Evolutionary conservation across 1,140 invertebrate species (phyloP).

Genomic region (Saxidomus purpurata): DNA sequence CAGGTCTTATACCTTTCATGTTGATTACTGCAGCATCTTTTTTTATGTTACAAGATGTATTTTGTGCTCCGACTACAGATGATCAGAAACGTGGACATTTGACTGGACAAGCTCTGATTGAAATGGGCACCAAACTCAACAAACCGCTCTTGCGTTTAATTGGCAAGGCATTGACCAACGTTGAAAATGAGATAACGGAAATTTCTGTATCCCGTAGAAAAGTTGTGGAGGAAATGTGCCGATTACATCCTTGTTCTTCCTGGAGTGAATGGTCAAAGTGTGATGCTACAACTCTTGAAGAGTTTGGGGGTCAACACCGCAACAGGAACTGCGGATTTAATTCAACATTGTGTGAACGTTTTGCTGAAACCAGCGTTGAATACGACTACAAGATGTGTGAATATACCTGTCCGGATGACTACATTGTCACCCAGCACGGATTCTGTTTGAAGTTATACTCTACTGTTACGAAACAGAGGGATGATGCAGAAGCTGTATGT

Average conservation of each 20-base stretch:
- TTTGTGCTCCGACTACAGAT: no score
- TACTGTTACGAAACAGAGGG: background rate
- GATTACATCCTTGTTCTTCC: background rate
- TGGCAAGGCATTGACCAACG: background rate
- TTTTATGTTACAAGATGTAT: no score
- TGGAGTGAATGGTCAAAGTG: constrained; percentile 18
- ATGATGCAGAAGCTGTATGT: background rate
- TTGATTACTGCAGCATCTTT: no score
- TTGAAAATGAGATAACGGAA: background rate
- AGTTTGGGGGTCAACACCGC: constrained; percentile 3
- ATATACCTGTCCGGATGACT: background rate
- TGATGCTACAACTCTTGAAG: background rate
- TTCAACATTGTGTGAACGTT: background rate
- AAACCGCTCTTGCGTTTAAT: background rate
- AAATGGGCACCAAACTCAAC: background rate
- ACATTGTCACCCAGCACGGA: background rate
- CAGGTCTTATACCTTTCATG: no score
- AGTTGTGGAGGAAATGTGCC: background rate
- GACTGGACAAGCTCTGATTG: background rate
- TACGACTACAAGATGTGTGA: background rate
- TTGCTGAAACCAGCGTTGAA: background rate
- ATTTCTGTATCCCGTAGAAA: no score
- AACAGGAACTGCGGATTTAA: background rate
- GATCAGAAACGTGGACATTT: background rate
- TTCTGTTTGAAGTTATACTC: background rate